These are phyloP conservation scores for Vipera ursinii DNA, from an alignment of 2,797 vertebrate genomes.

Conservation along the genomic window DNA sequence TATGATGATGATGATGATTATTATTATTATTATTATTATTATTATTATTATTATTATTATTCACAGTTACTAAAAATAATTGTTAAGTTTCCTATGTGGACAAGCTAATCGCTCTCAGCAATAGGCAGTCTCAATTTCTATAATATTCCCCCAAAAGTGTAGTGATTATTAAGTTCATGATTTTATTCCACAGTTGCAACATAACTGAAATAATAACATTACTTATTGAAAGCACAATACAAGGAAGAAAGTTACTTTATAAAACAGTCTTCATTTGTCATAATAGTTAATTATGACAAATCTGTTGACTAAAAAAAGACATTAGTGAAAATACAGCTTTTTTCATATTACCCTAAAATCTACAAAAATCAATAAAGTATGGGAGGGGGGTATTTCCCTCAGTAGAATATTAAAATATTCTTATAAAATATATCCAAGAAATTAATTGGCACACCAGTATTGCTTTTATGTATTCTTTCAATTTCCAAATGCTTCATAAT, in stretches of 20 bases:
- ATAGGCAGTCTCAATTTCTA: neutral
- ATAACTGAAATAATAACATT: slow-evolving; percentile 2
- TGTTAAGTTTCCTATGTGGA: neutral
- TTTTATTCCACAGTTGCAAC: neutral
- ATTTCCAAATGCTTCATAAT: slow-evolving; percentile 22
- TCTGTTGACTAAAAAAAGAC: slow-evolving; percentile 42
- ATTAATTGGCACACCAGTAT: slow-evolving; percentile 20
- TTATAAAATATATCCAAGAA: slow-evolving; percentile 5
- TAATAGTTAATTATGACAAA: slow-evolving; percentile 48
- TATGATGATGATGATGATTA: too few species aligned
- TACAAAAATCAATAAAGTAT: slow-evolving; percentile 58
- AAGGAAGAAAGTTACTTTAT: slow-evolving; percentile 37
- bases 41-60: neutral
- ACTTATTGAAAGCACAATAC: slow-evolving; percentile 2
- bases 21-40: too few species aligned
- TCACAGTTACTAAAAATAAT: neutral
- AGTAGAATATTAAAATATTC: slow-evolving; percentile 35
- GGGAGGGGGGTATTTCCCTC: neutral
- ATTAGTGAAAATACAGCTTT: slow-evolving; percentile 56
- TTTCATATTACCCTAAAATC: slow-evolving; percentile 60
- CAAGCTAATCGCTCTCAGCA: neutral
- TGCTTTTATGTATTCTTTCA: neutral
- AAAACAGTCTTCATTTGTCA: slow-evolving; percentile 44
- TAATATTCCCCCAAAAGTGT: neutral
- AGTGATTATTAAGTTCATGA: neutral